Evolutionary conservation across 2,888 invertebrate species (phyloP), one percentile per base, ranked within the genome.

Genomic region (Brenthis daphne): DNA sequence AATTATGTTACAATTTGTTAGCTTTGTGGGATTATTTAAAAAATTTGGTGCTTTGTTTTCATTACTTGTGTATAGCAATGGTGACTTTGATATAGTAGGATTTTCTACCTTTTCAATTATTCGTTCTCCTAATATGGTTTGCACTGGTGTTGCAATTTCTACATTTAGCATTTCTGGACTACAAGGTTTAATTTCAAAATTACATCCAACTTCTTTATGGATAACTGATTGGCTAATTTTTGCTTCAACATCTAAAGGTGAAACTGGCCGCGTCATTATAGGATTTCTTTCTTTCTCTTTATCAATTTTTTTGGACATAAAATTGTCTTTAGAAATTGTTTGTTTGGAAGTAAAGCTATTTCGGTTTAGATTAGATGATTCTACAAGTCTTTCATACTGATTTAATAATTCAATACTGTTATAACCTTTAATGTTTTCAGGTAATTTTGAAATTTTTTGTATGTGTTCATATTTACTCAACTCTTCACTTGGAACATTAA

Each of bases 151-250:
- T 51, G 91, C 90, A 66, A 87, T 76, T 81, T 91, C 89, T 33
- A 87, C 90, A 85, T 89, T 91, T 73, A 92, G 77, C 88, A 92
- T 90, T 85, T 90, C 87, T 65, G 93, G 93, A 80, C 93, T 93
- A 75, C 92, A 93, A 37, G 92, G 93, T 73, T 87, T 92, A 71
- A 93, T 92, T 85, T 93, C 93, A 85, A 93, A 93, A 80, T 93
- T 93, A 77, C 93, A 93, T 43, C 92, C 91, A 64, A 93, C 93
- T 77, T 93, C 93, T 82, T 93, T 93, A 75, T 93, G 93, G 73
- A 93, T 93, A 33, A 93, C 87, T 13, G 93, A 93, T 74, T 93
- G 93, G 76, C 92, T 93, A 76, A 93, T 93, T 84, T 93, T 93
- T 57, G 93, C 84, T 83, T 93, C 93, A 51, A 93, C 93, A 82